These are phyloP conservation scores for Acrobasis consociella DNA, from an alignment of 2,888 invertebrate species.

Conservation along the genomic window DNA sequence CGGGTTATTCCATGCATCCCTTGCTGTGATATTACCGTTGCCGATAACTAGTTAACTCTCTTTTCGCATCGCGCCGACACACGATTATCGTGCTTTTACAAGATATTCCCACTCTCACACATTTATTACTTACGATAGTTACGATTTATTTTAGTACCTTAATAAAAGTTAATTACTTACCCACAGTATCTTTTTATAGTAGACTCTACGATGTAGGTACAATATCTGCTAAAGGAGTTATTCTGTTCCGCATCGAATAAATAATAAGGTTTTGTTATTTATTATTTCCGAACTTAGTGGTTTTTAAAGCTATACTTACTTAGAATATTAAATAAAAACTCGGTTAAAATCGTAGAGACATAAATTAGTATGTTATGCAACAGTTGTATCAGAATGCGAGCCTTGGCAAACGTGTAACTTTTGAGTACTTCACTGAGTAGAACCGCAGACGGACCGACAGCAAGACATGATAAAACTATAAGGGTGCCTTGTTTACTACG, in stretches of 20 bases:
- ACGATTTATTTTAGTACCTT: conserved; percentile 13
- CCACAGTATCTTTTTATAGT: not conserved
- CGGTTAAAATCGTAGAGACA: too few relatives aligned
- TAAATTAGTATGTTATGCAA: too few relatives aligned
- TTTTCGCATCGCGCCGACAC: not conserved
- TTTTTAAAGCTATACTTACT: too few relatives aligned
- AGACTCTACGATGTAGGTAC: not conserved
- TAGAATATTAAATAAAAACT: too few relatives aligned
- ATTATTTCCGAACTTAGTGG: too few relatives aligned
- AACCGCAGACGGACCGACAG: too few relatives aligned
- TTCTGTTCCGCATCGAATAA: not conserved
- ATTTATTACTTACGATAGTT: not conserved
- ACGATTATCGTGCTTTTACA: conserved; percentile 2
- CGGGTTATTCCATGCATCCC: conserved; percentile 54
- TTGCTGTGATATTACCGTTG: conserved; percentile 24
- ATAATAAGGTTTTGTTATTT: too few relatives aligned
- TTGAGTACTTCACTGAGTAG: too few relatives aligned
- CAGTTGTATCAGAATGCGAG: too few relatives aligned
- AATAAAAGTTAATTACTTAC: conserved; percentile 12
- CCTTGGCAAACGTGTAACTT: too few relatives aligned
- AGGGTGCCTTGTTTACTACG: too few relatives aligned
- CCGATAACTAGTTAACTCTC: conserved; percentile 18
- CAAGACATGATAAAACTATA: too few relatives aligned
- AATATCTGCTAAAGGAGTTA: not conserved
- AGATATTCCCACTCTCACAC: conserved; percentile 8